Percentiles rank a stretch among this genome's conserved stretches.
Evolutionary conservation across 1,140 invertebrate genomes (phyloP).

Genomic region (Arion vulgaris): DNA sequence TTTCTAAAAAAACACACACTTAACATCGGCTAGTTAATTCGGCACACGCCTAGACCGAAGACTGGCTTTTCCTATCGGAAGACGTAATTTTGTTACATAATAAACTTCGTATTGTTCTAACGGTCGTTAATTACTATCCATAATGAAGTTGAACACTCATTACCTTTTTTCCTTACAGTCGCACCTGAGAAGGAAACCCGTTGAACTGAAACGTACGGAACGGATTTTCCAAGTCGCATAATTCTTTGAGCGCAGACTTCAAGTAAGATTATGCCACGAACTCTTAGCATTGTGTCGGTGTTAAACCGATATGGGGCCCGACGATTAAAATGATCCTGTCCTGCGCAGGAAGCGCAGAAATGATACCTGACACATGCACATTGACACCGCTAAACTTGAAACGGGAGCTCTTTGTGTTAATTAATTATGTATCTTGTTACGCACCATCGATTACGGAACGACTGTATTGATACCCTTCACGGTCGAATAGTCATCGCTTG

Average conservation of each 20-base stretch:
- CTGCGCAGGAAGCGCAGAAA: not conserved
- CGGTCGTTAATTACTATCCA: not conserved
- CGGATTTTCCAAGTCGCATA: not conserved
- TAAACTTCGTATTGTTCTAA: not conserved
- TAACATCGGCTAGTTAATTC: not conserved
- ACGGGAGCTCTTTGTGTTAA: constrained; percentile 1
- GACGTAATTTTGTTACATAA: constrained; percentile 15
- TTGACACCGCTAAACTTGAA: constrained; percentile 4
- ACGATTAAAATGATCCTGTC: not conserved
- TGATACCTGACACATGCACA: not conserved
- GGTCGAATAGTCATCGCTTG: not conserved
- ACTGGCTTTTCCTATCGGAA: not conserved
- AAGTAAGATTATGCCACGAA: not conserved
- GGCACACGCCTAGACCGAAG: not conserved
- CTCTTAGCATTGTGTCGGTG: not conserved
- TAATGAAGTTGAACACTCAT: not conserved
- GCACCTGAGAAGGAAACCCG: not conserved
- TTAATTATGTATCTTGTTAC: constrained; percentile 10
- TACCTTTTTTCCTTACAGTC: not conserved
- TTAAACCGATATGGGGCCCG: constrained; percentile 1
- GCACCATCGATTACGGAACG: not conserved
- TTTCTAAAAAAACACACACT: constrained; percentile 7
- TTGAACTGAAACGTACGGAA: not conserved
- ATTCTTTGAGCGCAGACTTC: not conserved
- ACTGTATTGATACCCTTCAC: not conserved